Evolutionary conservation across 2,113 vertebrate genomes (phyloP).

Genomic region (Meleagris gallopavo): DNA sequence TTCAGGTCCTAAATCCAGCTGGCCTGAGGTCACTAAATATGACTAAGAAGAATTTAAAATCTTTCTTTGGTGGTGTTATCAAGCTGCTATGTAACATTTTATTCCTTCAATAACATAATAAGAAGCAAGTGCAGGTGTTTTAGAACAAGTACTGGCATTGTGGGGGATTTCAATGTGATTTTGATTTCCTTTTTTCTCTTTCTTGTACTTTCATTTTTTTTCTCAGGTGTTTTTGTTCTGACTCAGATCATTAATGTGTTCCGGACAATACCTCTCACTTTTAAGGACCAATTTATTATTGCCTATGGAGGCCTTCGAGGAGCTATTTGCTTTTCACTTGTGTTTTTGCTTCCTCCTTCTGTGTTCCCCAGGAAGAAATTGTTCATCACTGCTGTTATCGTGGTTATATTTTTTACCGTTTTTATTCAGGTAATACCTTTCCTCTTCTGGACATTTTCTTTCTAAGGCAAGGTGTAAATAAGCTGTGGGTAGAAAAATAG

Average conservation of each 20-base stretch:
- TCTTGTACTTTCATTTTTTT: not conserved
- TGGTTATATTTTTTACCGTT: slow-evolving; percentile 95
- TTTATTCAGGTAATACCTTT: slow-evolving; percentile 89
- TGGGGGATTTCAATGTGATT: not conserved
- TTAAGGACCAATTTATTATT: slow-evolving; percentile 96
- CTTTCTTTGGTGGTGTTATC: not conserved
- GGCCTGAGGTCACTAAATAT: not conserved
- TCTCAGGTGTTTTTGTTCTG: slow-evolving; percentile 91
- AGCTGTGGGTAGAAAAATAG: not conserved
- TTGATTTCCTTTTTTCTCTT: not conserved
- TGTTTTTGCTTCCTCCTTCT: slow-evolving; percentile 89
- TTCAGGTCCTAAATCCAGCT: not conserved
- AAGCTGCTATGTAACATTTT: not conserved
- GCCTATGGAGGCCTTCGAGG: slow-evolving; percentile 95
- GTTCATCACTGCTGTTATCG: slow-evolving; percentile 92
- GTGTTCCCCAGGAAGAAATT: slow-evolving; percentile 88
- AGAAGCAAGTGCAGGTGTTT: not conserved
- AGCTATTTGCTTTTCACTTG: slow-evolving; percentile 94
- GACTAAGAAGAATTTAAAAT: not conserved
- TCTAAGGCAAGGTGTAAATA: not conserved
- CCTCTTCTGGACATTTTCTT: not conserved
- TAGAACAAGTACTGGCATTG: not conserved
- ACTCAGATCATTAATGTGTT: slow-evolving; percentile 97
- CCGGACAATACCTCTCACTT: slow-evolving; percentile 92
- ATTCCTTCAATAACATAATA: not conserved